These are phyloP conservation scores for Puffinus mauretanicus DNA, from an alignment of 2,113 vertebrate genomes.

Conservation along the genomic window DNA sequence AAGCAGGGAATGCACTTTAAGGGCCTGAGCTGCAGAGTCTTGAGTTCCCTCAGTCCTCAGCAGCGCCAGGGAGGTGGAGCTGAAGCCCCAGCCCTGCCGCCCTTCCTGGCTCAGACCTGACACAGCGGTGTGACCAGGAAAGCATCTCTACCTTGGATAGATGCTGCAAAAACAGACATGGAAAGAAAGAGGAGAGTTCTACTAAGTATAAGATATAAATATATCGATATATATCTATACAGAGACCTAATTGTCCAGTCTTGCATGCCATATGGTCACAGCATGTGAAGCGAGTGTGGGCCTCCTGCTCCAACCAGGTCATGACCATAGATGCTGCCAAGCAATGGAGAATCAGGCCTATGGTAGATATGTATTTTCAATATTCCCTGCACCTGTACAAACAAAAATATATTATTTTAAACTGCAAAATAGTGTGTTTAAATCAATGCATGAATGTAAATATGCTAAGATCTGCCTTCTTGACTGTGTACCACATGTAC, in stretches of 20 bases:
- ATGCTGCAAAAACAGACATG: constrained; percentile 73
- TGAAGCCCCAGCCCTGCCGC: neutral
- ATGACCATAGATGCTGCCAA: constrained; percentile 68
- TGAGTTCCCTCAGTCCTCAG: neutral
- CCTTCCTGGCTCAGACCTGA: neutral
- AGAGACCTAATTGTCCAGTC: constrained; percentile 53
- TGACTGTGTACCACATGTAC: constrained; percentile 79
- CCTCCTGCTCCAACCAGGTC: constrained; percentile 37
- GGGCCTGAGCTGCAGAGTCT: neutral
- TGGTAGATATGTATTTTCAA: constrained; percentile 75
- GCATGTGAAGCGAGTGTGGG: neutral
- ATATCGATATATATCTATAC: constrained; percentile 58
- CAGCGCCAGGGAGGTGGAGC: neutral
- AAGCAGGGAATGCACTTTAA: constrained; percentile 4
- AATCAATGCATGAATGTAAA: constrained; percentile 92
- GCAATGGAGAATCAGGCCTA: constrained; percentile 65
- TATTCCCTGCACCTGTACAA: constrained; percentile 77
- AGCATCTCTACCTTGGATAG: constrained; percentile 3
- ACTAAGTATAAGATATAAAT: constrained; percentile 56
- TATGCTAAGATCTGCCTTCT: constrained; percentile 87
- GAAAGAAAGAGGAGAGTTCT: constrained; percentile 53
- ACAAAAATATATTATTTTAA: constrained; percentile 70
- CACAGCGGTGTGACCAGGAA: neutral
- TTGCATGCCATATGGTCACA: constrained; percentile 51
- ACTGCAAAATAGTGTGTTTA: constrained; percentile 72